These are phyloP conservation scores for Physella acuta DNA, from an alignment of 1,140 invertebrate genomes.

Conservation along the genomic window DNA sequence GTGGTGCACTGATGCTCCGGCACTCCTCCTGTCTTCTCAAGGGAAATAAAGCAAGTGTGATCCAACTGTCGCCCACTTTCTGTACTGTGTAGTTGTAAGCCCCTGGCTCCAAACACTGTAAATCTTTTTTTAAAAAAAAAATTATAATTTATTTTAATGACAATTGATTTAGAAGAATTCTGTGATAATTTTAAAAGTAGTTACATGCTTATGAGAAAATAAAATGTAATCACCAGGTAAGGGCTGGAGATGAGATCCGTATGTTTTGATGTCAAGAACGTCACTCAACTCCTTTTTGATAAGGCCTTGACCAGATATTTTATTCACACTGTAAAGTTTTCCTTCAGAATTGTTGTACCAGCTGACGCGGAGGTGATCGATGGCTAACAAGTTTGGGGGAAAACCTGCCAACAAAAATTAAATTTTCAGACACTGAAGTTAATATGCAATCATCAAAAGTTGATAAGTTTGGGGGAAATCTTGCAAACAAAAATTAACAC, in stretches of 20 bases:
- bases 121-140: no score
- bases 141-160: no score
- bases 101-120: slow-evolving; percentile 71
- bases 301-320: slow-evolving; percentile 53
- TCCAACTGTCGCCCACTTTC: slow-evolving; percentile 66
- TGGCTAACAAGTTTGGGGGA: slow-evolving; percentile 58
- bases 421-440: no score
- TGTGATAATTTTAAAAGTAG: no score
- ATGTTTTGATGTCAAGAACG: slow-evolving; percentile 66
- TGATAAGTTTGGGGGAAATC: no score
- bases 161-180: no score
- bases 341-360: slow-evolving; percentile 64
- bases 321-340: slow-evolving; percentile 69
- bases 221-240: slow-evolving; percentile 64
- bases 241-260: slow-evolving; percentile 75
- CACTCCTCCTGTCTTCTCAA: slow-evolving; percentile 66
- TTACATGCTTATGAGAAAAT: no score
- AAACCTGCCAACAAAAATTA: slow-evolving; percentile 45
- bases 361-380: slow-evolving; percentile 58
- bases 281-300: slow-evolving; percentile 45
- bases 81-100: slow-evolving; percentile 57
- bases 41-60: slow-evolving; percentile 68
- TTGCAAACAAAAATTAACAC: no score
- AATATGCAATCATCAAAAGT: no score
- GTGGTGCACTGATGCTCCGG: slow-evolving; percentile 67